Base-by-base conservation (phyloP, 2,888 invertebrate species). In the Brassicogethes aeneus region DNA sequence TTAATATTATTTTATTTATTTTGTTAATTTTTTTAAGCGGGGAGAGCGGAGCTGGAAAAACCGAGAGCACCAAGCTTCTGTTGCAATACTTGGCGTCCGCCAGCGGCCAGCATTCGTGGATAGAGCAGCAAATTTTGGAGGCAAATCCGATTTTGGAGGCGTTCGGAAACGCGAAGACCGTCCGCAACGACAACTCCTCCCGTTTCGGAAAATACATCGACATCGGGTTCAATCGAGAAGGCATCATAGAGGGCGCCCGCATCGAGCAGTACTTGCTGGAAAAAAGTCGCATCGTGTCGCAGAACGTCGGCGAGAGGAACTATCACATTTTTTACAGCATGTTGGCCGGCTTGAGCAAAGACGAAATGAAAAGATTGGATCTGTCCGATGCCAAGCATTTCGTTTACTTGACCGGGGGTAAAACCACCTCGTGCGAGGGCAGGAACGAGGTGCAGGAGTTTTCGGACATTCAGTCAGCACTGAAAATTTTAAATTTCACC, bases 111-210 rank as follows among this genome's bases (percentile, higher is more conserved):
- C 94, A 94, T 67, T 92, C 92, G 0, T 94, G 94, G 94, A 92
- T 95, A 44, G 95, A 95, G 66, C 93, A 96, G 60, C 95, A 96
- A 68, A 94, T 96, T 44, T 79, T 96, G 49, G 94, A 95, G 69
- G 89, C 95, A 0, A 96, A 96, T 74, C 94, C 95, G 0, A 90
- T 96, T 52, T 73, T 96, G 60, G 95, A 96, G 77, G 95, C 95
- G 1, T 96, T 96, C 62, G 95, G 95, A 40, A 96, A 96, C 70
- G 94, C 95, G 0, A 94, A 93, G 72, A 96, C 95, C 0, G 85
- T 93, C 8, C 76, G 89, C 39, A 96, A 96, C 62, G 94, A 96
- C 65, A 96, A 96, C 67, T 95, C 95, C 0, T 94, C 94, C 13
- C 76, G 96, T 48, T 96, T 96, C 60, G 95, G 32, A 32, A 32